Evolutionary conservation across 2,113 vertebrate species (phyloP).

Genomic region (zebrafish (Danio rerio)): DNA sequence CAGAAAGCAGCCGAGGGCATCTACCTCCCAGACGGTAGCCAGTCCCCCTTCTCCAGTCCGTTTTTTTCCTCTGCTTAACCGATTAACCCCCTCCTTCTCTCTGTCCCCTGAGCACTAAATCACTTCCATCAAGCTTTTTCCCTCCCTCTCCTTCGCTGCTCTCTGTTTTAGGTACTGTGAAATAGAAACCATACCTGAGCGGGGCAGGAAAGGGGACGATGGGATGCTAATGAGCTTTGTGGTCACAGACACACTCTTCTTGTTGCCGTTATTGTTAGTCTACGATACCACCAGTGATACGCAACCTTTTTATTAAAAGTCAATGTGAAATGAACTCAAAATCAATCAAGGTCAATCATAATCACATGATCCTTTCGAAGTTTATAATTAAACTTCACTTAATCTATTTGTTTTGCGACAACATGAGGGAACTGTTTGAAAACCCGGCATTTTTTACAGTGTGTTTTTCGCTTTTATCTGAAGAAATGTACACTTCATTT

Average conservation of each 20-base stretch:
- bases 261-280: conserved; percentile 68
- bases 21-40: conserved; percentile 36
- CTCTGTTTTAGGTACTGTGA: conserved; percentile 43
- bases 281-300: no score
- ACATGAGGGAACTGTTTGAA: no score
- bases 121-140: conserved; percentile 46
- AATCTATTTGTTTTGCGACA: no score
- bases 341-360: no score
- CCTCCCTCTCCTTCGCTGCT: background rate
- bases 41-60: background rate
- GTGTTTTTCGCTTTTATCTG: no score
- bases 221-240: conserved; percentile 66
- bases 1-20: conserved; percentile 7
- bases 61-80: conserved; percentile 35
- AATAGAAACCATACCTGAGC: conserved; percentile 64
- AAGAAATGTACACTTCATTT: no score
- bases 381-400: no score
- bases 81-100: conserved; percentile 32
- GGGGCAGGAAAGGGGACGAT: conserved; percentile 16
- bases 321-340: no score
- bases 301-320: no score
- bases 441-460: no score
- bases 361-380: no score
- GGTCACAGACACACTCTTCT: conserved; percentile 68
- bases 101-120: conserved; percentile 48